Base-by-base conservation (phyloP, 2,113 vertebrate genomes). In the Lophius piscatorius region DNA sequence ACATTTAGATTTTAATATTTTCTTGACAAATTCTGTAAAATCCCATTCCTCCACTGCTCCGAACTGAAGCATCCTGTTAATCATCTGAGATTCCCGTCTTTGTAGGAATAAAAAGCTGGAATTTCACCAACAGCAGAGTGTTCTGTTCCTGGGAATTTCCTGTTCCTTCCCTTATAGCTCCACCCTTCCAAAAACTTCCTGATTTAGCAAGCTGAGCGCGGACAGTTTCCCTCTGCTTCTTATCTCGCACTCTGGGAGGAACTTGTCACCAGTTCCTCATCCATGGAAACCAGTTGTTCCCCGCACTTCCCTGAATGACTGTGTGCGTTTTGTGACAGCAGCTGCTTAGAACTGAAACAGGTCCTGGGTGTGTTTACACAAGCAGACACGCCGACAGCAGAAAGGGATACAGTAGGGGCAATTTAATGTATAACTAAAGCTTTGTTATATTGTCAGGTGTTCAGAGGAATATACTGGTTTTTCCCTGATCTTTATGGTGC, bases 81-180 rank as follows among this genome's bases (percentile, higher is more conserved):
- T 48, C 6, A 1, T 33, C 3, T 41, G 39, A 65, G 45, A 66
- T 59, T 77, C 77, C 70, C 60, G 40, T 80, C 49, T 57, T 62
- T 20, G 50, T 41, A 35, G 31, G 40, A 38, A 70, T 22, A 23
- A 73, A 58, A 67, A 56, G 49, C 63, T 56, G 61, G 70, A 84
- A 83, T 67, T 59, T 73, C 1, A 12, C 1, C 1, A 76, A 74
- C 80, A 69, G 77, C 77, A 63, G 61, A 84, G 42, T 38, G 61
- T 67, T 80, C 39, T 31, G 69, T 69, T 78, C 50, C 77, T 81
- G 83, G 80, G 84, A 85, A 84, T 85, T 89, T 89, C 78, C 82
- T 82, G 76, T 67, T 24, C 33, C 51, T 69, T 74, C 60, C 66
- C 20, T 16, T 5, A 14, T 6, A 29, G 50, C 63, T 50, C 46